These are phyloP conservation scores for Polypedilum vanderplanki DNA, from an alignment of 1,140 invertebrate species.

Conservation along the genomic window DNA sequence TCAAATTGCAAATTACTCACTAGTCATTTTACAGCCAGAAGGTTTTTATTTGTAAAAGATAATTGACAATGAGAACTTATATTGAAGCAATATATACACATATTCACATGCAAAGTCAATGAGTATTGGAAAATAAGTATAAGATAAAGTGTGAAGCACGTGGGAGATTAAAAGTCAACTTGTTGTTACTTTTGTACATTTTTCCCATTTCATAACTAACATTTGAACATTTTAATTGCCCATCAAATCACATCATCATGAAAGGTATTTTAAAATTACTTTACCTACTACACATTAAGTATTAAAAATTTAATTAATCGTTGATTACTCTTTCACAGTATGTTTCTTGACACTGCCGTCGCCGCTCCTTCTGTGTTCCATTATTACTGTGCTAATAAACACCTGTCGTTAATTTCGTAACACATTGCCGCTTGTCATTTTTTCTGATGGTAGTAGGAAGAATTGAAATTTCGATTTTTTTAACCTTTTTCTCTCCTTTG, in stretches of 20 bases:
- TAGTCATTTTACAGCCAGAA: neutral
- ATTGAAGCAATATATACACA: neutral
- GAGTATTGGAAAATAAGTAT: neutral
- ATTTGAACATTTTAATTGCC: neutral
- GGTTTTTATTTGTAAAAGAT: neutral
- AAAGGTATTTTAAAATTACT: neutral
- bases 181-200: neutral
- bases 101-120: conserved; percentile 4
- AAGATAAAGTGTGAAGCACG: neutral
- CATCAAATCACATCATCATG: neutral
- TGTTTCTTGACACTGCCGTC: neutral
- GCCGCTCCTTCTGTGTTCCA: neutral
- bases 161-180: conserved; percentile 4
- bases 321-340: too few relatives aligned
- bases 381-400: conserved; percentile 1
- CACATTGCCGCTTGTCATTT: conserved; percentile 8
- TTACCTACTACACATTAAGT: neutral
- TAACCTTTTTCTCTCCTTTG: neutral
- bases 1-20: neutral
- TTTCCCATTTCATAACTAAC: too few relatives aligned
- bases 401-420: conserved; percentile 18
- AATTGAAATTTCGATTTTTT: neutral
- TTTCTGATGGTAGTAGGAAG: neutral
- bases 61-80: conserved; percentile 12
- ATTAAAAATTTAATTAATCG: too few relatives aligned